A percentile compares a stretch with the other conserved stretches of the same genome.
Conservation (phyloP, 2,797 vertebrate species). For the Lepus townsendii region DNA sequence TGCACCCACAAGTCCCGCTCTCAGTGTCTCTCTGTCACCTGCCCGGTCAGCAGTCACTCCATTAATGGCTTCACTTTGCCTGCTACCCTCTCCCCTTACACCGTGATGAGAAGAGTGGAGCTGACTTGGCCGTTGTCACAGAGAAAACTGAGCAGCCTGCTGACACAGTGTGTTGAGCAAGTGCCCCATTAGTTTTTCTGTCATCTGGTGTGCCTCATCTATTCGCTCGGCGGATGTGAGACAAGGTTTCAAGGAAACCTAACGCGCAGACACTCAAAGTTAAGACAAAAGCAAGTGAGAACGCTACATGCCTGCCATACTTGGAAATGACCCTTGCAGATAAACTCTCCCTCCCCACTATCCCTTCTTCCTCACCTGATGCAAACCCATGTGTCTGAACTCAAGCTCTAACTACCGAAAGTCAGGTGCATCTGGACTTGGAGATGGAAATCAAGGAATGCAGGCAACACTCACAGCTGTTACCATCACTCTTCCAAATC, state of each 20-base stretch:
- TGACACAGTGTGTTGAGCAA: not conserved
- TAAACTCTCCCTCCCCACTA: not conserved
- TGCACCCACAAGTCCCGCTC: not conserved
- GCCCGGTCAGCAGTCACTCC: not conserved
- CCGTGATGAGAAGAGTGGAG: not conserved
- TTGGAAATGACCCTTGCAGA: not conserved
- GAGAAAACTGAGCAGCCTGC: not conserved
- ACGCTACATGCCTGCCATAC: not conserved
- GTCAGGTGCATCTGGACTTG: not conserved
- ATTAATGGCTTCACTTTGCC: not conserved
- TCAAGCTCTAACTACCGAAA: not conserved
- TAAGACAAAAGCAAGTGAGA: conserved; percentile 38
- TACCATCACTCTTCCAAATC: not conserved
- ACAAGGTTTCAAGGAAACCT: conserved; percentile 46
- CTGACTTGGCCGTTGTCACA: not conserved
- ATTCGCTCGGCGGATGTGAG: conserved; percentile 28
- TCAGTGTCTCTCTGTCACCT: not conserved
- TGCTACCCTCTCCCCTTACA: not conserved
- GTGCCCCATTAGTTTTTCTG: not conserved
- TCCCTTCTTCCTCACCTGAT: not conserved
- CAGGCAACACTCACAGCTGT: not conserved
- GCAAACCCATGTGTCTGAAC: conserved; percentile 28
- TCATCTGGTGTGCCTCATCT: not conserved
- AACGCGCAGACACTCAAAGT: not conserved
- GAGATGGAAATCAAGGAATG: not conserved